Evolutionary conservation across 2,113 vertebrate genomes (phyloP).

Genomic region (Ameiurus melas): DNA sequence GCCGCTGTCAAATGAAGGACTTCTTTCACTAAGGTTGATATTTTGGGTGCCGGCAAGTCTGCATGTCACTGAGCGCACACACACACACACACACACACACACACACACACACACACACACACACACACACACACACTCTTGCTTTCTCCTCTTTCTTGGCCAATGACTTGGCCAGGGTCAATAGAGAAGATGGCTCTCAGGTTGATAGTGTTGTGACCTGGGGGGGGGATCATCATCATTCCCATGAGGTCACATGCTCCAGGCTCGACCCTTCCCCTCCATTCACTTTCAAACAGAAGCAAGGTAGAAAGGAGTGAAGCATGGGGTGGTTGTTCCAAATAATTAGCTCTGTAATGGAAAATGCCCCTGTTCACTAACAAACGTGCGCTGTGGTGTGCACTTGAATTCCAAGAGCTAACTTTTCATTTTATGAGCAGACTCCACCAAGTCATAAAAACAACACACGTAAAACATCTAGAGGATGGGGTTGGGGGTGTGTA

Average conservation of each 20-base stretch:
- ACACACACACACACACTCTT: background rate
- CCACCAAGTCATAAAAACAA: constrained; percentile 63
- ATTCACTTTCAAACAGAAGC: constrained; percentile 63
- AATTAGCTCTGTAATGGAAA: constrained; percentile 80
- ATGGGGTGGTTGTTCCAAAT: constrained; percentile 57
- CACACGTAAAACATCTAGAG: constrained; percentile 57
- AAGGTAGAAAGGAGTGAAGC: constrained; percentile 55
- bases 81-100: constrained; percentile 37
- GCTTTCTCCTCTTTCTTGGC: constrained; percentile 8
- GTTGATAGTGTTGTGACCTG: constrained; percentile 33
- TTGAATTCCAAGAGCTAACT: constrained; percentile 59
- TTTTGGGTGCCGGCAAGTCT: constrained; percentile 82
- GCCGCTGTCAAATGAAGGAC: constrained; percentile 75
- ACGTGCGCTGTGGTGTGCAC: constrained; percentile 57
- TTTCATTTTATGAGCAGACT: constrained; percentile 62
- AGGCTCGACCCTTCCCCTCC: constrained; percentile 44
- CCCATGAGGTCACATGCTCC: constrained; percentile 45
- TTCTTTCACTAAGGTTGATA: constrained; percentile 79
- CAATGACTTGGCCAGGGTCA: constrained; percentile 21
- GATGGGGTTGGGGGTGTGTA: constrained; percentile 13
- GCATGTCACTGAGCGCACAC: constrained; percentile 67
- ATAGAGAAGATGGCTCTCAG: constrained; percentile 36
- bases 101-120: constrained; percentile 36
- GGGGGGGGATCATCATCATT: background rate
- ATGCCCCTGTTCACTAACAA: constrained; percentile 62